Conservation (phyloP, 2,888 invertebrate species). For the Ochlodes sylvanus region DNA sequence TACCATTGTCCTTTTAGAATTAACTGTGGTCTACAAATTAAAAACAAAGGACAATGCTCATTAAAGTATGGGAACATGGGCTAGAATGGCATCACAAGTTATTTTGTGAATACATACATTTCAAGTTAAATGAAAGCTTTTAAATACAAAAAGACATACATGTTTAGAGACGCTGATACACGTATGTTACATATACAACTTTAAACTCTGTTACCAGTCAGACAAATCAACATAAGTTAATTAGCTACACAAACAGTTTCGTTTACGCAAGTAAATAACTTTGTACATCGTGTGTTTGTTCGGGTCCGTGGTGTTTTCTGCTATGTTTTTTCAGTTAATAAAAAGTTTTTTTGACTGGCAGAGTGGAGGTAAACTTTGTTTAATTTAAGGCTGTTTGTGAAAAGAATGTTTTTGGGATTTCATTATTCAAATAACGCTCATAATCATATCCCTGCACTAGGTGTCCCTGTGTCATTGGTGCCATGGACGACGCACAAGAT, state of each 20-base stretch:
- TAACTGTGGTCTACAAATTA: too few relatives aligned
- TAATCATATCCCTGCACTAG: too few relatives aligned
- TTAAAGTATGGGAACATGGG: too few relatives aligned
- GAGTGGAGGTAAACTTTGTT: background rate
- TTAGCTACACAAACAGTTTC: background rate
- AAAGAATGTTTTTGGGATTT: background rate
- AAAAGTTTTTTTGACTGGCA: constrained; percentile 2
- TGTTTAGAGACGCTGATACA: background rate
- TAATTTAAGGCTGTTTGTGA: constrained; percentile 1
- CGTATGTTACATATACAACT: background rate
- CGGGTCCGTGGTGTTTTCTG: background rate
- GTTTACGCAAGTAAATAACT: constrained; percentile 8
- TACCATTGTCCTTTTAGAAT: too few relatives aligned
- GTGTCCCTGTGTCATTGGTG: too few relatives aligned
- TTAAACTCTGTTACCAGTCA: constrained; percentile 1
- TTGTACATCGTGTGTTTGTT: constrained; percentile 7
- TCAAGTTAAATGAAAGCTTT: too few relatives aligned
- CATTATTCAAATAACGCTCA: background rate
- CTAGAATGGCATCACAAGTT: too few relatives aligned
- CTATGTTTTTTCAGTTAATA: constrained; percentile 9
- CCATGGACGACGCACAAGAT: too few relatives aligned
- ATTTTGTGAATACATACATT: too few relatives aligned
- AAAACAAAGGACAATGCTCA: too few relatives aligned
- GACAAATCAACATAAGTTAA: constrained; percentile 9
- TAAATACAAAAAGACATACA: too few relatives aligned